Conservation (phyloP, 2,113 vertebrate species). For the Misgurnus mizolepis region DNA sequence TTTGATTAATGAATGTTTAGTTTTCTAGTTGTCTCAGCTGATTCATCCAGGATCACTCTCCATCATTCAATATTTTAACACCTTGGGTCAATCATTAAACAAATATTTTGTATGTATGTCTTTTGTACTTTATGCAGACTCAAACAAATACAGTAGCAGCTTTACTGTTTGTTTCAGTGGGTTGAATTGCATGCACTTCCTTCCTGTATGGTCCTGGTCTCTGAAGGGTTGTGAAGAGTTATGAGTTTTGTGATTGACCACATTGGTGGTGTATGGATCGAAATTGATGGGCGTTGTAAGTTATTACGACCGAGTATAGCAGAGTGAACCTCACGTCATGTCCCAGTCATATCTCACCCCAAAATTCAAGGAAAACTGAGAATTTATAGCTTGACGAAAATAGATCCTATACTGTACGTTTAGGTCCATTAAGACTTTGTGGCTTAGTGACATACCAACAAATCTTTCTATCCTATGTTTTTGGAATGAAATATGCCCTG, state of each 20-base stretch:
- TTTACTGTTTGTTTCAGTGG: conserved; percentile 6
- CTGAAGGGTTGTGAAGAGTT: conserved; percentile 25
- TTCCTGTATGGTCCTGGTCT: background rate
- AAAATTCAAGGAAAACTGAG: background rate
- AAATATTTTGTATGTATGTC: background rate
- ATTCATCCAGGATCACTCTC: background rate
- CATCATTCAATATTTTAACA: conserved; percentile 12
- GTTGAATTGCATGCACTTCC: background rate
- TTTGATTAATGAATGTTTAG: background rate
- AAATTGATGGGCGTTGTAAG: conserved; percentile 1
- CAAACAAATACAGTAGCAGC: conserved; percentile 2
- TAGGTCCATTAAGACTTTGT: too few species aligned
- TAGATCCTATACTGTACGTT: too few species aligned
- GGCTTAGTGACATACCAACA: too few species aligned
- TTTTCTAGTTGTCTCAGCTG: background rate
- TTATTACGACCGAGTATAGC: background rate
- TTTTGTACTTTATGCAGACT: background rate
- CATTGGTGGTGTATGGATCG: background rate
- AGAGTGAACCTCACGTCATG: background rate
- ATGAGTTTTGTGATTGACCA: conserved; percentile 11
- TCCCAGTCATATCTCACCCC: background rate
- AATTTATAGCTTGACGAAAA: too few species aligned
- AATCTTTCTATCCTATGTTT: too few species aligned
- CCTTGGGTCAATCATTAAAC: background rate
- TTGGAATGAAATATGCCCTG: too few species aligned